phyloP scores from a whole-genome alignment of 2,797 vertebrate genomes.

The Brachymystax lenok region DNA sequence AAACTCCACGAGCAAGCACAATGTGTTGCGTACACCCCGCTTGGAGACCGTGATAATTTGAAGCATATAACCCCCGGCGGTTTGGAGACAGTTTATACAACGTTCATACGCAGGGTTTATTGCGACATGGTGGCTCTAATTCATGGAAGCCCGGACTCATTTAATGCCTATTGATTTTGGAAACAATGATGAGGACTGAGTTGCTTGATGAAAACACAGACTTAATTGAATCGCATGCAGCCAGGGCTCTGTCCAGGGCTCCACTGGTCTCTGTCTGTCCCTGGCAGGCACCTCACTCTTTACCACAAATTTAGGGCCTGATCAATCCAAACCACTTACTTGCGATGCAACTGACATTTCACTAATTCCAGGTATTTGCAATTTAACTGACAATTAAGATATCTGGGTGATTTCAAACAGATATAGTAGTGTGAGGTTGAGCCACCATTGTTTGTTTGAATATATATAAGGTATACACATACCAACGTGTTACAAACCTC shows the following conservation, averaged over 20 bases:
- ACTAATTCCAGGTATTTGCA: not conserved
- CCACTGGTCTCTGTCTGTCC: not conserved
- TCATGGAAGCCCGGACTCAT: conserved; percentile 42
- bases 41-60: conserved; percentile 34
- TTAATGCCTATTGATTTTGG: conserved; percentile 57
- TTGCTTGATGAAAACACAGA: conserved; percentile 41
- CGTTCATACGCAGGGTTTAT: conserved; percentile 36
- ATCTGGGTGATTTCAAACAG: not conserved
- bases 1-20: conserved; percentile 49
- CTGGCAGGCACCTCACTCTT: not conserved
- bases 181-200: conserved; percentile 40
- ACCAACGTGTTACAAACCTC: too few species aligned
- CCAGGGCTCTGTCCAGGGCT: not conserved
- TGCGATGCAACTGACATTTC: not conserved
- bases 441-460: not conserved
- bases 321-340: not conserved
- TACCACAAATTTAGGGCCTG: not conserved
- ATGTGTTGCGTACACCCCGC: not conserved
- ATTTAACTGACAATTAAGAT: not conserved
- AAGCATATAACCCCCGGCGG: conserved; percentile 17
- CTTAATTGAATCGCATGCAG: conserved; percentile 42
- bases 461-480: too few species aligned
- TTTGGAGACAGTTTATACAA: conserved; percentile 26
- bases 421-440: not conserved
- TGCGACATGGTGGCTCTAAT: conserved; percentile 31